Base-by-base conservation (phyloP, 2,113 vertebrate genomes). In the Ictalurus punctatus region DNA sequence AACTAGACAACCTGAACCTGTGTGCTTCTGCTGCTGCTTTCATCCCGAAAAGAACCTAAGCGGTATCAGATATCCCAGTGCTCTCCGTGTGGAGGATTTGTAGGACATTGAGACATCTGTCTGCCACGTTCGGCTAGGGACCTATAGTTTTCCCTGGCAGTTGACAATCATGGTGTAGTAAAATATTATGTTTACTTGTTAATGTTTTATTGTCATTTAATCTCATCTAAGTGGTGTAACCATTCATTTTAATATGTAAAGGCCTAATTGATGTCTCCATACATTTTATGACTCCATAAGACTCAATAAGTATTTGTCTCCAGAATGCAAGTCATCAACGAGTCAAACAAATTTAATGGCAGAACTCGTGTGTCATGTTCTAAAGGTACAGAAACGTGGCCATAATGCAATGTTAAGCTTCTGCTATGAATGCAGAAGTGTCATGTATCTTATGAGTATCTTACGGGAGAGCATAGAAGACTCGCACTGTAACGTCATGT, bases 1-100 rank as follows among this genome's bases (percentile, higher is more conserved):
- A 89, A 40, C 17, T 21, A 40, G 69, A 76, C 83, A 86, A 89
- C 71, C 40, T 54, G 23, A 54, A 87, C 67, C 73, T n/a, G n/a
- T 90, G 86, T 88, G 79, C 80, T 87, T 88, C 89, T 91, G 87
- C 84, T 91, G 63, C 86, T 83, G 81, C 84, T 86, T 91, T 84
- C 30, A 27, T n/a, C 84, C n/a, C n/a, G 40, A 83, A 87, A 65
- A 85, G 82, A 90, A 30, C 14, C 74, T 21, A 4, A 67, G 84
- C 52, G 59, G 63, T 84, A 59, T 86, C 58, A 14, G 23, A 34
- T 88, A 79, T 34, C 30, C 6, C 65, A 30, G 19, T 54, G 37
- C 59, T 40, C 44, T 88, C 86, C 44, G 12, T 19, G 21, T 6
- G 16, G 52, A 59, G 17, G 56, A 16, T 27, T 83, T 83, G 19